These are phyloP conservation scores for Neolamprologus devosi DNA, from an alignment of 2,113 vertebrate species.

Conservation along the genomic window DNA sequence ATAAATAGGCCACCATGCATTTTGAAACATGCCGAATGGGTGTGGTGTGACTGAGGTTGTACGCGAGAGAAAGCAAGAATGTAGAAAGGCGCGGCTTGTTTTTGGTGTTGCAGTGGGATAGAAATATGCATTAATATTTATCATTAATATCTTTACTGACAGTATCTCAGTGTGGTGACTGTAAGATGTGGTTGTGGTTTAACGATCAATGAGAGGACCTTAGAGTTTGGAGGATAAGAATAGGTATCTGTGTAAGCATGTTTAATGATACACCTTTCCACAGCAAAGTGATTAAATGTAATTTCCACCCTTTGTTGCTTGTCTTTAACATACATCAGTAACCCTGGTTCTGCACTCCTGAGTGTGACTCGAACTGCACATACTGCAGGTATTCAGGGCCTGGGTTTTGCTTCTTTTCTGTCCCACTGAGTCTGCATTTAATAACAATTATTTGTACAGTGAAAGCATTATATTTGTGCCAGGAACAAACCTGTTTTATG, in stretches of 20 bases:
- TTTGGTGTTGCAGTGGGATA: conserved; percentile 6
- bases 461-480: conserved; percentile 27
- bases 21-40: conserved; percentile 49
- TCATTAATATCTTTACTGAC: conserved; percentile 3
- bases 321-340: neutral
- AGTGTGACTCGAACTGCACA: neutral
- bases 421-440: conserved; percentile 7
- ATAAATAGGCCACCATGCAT: conserved; percentile 71
- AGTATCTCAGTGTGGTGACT: neutral
- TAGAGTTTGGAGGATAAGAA: neutral
- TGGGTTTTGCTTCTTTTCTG: neutral
- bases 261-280: neutral
- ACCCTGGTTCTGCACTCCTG: neutral
- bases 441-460: conserved; percentile 32
- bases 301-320: neutral
- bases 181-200: neutral
- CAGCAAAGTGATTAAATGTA: neutral
- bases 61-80: neutral
- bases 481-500: neutral
- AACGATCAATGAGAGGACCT: neutral
- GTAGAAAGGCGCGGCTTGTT: conserved; percentile 32
- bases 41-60: conserved; percentile 33
- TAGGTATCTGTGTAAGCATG: neutral
- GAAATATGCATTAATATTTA: neutral
- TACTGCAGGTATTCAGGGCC: neutral